These are phyloP conservation scores for Myanophis thanlyinensis DNA, from an alignment of 2,113 vertebrate genomes.

Conservation along the genomic window DNA sequence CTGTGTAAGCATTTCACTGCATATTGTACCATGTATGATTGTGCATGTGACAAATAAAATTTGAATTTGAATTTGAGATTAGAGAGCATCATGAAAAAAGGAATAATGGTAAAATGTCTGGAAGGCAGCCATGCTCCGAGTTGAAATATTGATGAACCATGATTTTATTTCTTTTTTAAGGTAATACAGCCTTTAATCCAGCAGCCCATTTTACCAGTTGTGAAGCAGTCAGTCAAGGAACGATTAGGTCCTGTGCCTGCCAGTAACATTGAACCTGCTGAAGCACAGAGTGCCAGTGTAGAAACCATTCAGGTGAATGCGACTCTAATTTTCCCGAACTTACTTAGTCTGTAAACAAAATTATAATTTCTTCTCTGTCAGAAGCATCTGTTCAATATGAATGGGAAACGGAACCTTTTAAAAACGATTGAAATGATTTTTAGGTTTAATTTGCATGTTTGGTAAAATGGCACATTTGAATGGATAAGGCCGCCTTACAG, in stretches of 20 bases:
- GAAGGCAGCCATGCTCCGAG: background rate
- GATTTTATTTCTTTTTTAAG: slow-evolving; percentile 52
- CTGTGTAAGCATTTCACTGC: too few relatives aligned
- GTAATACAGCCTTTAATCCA: slow-evolving; percentile 71
- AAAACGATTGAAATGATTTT: background rate
- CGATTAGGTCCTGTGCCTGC: slow-evolving; percentile 87
- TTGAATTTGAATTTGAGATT: too few relatives aligned
- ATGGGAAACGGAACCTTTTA: background rate
- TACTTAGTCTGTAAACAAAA: background rate
- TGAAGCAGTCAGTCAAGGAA: slow-evolving; percentile 96
- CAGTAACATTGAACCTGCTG: slow-evolving; percentile 78
- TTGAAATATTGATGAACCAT: slow-evolving; percentile 13
- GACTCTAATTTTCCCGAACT: background rate
- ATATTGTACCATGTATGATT: too few relatives aligned
- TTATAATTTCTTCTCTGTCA: background rate
- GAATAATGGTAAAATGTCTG: accelerated
- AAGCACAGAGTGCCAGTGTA: slow-evolving; percentile 74
- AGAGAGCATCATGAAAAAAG: background rate
- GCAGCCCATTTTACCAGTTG: slow-evolving; percentile 73
- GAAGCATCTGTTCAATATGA: background rate
- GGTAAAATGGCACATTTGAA: background rate
- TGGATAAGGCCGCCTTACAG: background rate
- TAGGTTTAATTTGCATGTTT: background rate
- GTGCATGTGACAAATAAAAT: too few relatives aligned
- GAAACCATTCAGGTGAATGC: slow-evolving; percentile 79